These are phyloP conservation scores for Parnassius apollo DNA, from an alignment of 2,888 invertebrate genomes.

Conservation along the genomic window DNA sequence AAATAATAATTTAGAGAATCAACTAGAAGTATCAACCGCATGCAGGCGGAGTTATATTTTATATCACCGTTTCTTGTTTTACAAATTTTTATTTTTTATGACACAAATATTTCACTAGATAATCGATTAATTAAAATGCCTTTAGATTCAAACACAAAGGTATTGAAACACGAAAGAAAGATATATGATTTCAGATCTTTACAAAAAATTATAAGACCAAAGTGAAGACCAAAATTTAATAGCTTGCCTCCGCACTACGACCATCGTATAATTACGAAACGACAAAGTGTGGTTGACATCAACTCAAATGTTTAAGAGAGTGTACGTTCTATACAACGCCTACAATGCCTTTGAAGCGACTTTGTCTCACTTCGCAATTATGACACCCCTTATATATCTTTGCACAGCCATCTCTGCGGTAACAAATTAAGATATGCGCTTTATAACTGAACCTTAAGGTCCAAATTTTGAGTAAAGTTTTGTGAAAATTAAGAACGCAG, in stretches of 20 bases:
- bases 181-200: no score
- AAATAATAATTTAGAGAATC: no score
- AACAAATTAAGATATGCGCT: constrained; percentile 20
- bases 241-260: constrained; percentile 27
- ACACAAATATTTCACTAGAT: no score
- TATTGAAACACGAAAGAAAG: no score
- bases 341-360: constrained; percentile 75
- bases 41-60: no score
- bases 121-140: no score
- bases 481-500: constrained; percentile 9
- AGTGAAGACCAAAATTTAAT: not conserved
- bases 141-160: no score
- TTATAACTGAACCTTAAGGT: constrained; percentile 32
- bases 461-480: constrained; percentile 11
- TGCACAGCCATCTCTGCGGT: constrained; percentile 40
- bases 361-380: constrained; percentile 78
- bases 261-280: constrained; percentile 62
- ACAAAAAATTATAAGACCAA: not conserved
- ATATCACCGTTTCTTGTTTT: no score
- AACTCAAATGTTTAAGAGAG: constrained; percentile 72
- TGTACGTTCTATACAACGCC: constrained; percentile 67
- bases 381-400: constrained; percentile 71
- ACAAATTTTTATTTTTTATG: no score
- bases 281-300: constrained; percentile 68
- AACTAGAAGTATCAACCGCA: no score